Conservation (phyloP, 2,113 vertebrate species). For the Carollia perspicillata region DNA sequence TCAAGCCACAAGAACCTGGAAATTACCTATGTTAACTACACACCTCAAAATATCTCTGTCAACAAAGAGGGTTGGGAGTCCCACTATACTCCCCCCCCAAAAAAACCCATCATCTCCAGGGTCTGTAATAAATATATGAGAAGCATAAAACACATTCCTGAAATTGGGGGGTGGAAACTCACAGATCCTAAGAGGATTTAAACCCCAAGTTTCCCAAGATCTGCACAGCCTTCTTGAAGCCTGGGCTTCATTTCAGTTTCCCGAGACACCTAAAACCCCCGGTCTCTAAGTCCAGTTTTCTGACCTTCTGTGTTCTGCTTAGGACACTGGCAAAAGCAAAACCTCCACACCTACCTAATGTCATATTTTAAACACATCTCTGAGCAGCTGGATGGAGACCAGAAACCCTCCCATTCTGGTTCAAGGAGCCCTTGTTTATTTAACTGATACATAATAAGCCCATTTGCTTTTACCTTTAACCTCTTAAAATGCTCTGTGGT, state of each 20-base stretch:
- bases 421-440: slow-evolving; percentile 51
- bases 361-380: slow-evolving; percentile 3
- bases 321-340: background rate
- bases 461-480: slow-evolving; percentile 61
- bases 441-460: slow-evolving; percentile 57
- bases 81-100: background rate
- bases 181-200: background rate
- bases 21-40: background rate
- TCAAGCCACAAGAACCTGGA: background rate
- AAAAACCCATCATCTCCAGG: background rate
- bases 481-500: slow-evolving; percentile 61
- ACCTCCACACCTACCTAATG: background rate
- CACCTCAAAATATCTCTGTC: background rate
- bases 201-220: background rate
- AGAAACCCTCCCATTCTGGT: slow-evolving; percentile 4
- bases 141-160: background rate
- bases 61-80: background rate
- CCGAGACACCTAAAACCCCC: background rate
- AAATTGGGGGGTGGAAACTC: background rate
- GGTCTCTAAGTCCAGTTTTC: background rate
- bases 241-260: background rate
- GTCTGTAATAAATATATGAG: background rate
- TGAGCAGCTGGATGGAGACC: background rate
- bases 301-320: background rate
- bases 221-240: background rate